Conservation (phyloP, 2,888 invertebrate species). For the Tipula lateralis region DNA sequence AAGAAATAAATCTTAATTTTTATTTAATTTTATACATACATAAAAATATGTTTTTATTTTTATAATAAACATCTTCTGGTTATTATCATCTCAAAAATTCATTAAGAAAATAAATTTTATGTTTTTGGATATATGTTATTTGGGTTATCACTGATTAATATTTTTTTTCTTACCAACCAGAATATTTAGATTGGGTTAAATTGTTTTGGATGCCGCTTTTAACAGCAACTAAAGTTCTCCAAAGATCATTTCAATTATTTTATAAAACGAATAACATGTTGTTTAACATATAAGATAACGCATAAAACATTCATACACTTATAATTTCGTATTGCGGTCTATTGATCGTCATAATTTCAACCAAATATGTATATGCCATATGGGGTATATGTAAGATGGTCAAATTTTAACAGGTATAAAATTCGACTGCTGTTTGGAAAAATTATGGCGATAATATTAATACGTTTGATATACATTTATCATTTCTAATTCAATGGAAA, state of each 20-base stretch:
- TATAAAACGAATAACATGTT: not conserved
- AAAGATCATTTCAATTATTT: not conserved
- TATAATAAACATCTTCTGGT: not conserved
- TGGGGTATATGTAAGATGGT: not conserved
- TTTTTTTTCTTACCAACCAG: not conserved
- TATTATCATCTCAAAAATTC: not conserved
- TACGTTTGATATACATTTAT: not conserved
- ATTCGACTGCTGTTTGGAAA: not conserved
- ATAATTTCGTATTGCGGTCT: not conserved
- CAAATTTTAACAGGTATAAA: not conserved
- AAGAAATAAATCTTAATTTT: not conserved
- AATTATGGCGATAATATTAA: not conserved
- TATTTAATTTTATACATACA: not conserved
- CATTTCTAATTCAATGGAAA: slow-evolving; percentile 1
- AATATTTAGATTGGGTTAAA: not conserved
- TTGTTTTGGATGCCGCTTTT: not conserved
- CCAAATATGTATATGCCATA: not conserved
- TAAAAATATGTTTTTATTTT: not conserved
- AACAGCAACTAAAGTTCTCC: not conserved
- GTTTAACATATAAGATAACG: not conserved
- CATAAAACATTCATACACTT: too few relatives aligned
- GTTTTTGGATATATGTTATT: not conserved
- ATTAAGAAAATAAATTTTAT: not conserved
- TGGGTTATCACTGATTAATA: not conserved
- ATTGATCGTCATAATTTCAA: not conserved